Evolutionary conservation across 2,113 vertebrate species (phyloP).

Genomic region (Toxostoma redivivum): DNA sequence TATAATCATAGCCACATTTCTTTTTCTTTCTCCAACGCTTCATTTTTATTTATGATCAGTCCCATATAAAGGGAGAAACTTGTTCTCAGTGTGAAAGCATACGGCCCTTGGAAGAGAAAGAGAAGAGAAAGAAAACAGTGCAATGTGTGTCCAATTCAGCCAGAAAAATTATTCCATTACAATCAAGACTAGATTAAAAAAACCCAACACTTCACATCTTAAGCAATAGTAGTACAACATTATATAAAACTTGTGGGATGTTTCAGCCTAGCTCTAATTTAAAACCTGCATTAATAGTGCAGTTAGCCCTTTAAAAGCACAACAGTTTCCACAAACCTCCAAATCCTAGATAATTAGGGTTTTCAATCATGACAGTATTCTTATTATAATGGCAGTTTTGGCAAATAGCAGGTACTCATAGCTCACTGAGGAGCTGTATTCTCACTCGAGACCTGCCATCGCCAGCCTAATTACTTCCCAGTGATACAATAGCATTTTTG

Average conservation of each 20-base stretch:
- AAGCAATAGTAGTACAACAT: neutral
- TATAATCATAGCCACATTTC: slow-evolving; percentile 49
- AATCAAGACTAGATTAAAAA: neutral
- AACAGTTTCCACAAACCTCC: neutral
- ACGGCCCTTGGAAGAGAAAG: slow-evolving; percentile 1
- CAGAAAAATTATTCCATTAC: slow-evolving; percentile 1
- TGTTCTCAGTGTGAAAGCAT: slow-evolving; percentile 18
- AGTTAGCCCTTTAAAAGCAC: slow-evolving; percentile 8
- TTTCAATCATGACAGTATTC: slow-evolving; percentile 51
- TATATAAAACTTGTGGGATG: neutral
- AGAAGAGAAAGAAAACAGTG: slow-evolving; percentile 24
- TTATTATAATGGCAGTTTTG: slow-evolving; percentile 52
- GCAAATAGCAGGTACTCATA: slow-evolving; percentile 45
- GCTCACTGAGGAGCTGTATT: neutral
- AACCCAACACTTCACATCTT: neutral
- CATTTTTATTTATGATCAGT: slow-evolving; percentile 24
- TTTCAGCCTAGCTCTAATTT: neutral
- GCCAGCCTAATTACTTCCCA: slow-evolving; percentile 51
- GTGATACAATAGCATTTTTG: slow-evolving; percentile 45
- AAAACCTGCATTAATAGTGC: neutral
- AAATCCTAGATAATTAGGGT: slow-evolving; percentile 46
- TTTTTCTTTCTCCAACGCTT: slow-evolving; percentile 53
- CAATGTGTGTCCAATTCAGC: slow-evolving; percentile 10
- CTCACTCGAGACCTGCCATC: slow-evolving; percentile 33
- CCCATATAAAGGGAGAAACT: slow-evolving; percentile 14